Evolutionary conservation across 2,113 vertebrate species (phyloP), one percentile per base, ranked within the genome.

Genomic region (Chitala chitala): DNA sequence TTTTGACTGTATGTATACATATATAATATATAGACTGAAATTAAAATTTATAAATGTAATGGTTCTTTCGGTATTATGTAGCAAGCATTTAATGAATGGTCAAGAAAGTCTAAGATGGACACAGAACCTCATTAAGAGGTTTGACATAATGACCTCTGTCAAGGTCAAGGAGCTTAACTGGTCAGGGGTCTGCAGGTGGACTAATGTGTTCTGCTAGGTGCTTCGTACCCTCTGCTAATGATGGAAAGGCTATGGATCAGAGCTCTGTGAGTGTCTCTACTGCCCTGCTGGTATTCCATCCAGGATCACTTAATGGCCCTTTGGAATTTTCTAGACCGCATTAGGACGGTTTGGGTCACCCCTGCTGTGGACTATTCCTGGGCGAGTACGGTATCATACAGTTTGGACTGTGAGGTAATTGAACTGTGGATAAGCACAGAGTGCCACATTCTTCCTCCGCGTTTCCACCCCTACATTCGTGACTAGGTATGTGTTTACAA

Each of bases 131-230:
- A 78, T 80, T 79, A 80, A 75, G 75, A 20, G 6, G 26, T 33
- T 33, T 36, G 65, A 65, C 53, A 58, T 74, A 71, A 71, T 31
- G 75, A 64, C 71, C 55, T 72, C 68, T 75, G 77, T 72, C 71
- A 76, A 73, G 48, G 69, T 65, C 38, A 55, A 56, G 69, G 61
- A 75, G 58, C 56, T 65, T 72, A 58, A 22, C 74, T 54, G 64
- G 69, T 68, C 73, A 75, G 80, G 75, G 74, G 58, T 50, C 58
- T 51, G 48, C 74, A 78, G 74, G 80, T 78, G 77, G 72, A 78
- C 77, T 80, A 79, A 82, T 80, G 77, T 69, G 73, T 78, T 74
- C 71, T 80, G 77, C 78, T 70, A 77, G 48, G 68, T 76, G 79
- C 72, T 75, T 54, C 51, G 58, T 69, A n/a, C 31, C 54, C 66